Percentiles rank a stretch among this genome's conserved stretches.
Evolutionary conservation across 2,888 invertebrate genomes (phyloP).

Genomic region (Stratiomys singularior): DNA sequence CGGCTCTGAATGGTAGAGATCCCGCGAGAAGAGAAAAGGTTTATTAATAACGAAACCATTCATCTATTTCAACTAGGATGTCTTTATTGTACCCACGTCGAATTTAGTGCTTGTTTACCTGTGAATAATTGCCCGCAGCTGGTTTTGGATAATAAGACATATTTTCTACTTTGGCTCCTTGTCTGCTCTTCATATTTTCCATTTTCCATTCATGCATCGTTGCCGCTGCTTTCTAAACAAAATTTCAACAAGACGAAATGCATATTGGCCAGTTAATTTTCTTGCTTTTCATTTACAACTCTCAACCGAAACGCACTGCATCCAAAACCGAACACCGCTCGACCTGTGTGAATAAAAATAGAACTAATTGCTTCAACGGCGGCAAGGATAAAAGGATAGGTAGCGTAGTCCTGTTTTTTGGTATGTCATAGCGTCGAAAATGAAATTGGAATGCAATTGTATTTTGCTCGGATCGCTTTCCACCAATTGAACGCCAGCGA

Average conservation of each 20-base stretch:
- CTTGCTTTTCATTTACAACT: neutral
- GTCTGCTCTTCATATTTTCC: no score
- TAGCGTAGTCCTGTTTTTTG: neutral
- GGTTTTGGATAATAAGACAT: no score
- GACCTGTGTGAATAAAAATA: conserved; percentile 25
- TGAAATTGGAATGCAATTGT: conserved; percentile 28
- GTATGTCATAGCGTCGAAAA: neutral
- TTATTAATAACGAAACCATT: no score
- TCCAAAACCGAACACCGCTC: neutral
- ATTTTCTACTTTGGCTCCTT: no score
- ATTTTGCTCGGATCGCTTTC: neutral
- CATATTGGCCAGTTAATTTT: neutral
- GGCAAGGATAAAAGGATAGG: neutral
- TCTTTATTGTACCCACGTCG: no score
- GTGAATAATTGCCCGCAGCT: no score
- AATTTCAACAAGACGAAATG: neutral
- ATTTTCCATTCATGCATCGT: no score
- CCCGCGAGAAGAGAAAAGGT: no score
- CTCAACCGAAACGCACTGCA: neutral
- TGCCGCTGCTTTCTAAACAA: no score
- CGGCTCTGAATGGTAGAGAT: no score
- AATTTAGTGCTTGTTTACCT: no score
- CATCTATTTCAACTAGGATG: no score
- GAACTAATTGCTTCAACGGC: conserved; percentile 31
- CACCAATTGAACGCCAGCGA: neutral